Percentiles rank a stretch among this genome's conserved stretches.
Evolutionary conservation across 2,888 invertebrate genomes (phyloP).

Genomic region (Onchidella celtica): DNA sequence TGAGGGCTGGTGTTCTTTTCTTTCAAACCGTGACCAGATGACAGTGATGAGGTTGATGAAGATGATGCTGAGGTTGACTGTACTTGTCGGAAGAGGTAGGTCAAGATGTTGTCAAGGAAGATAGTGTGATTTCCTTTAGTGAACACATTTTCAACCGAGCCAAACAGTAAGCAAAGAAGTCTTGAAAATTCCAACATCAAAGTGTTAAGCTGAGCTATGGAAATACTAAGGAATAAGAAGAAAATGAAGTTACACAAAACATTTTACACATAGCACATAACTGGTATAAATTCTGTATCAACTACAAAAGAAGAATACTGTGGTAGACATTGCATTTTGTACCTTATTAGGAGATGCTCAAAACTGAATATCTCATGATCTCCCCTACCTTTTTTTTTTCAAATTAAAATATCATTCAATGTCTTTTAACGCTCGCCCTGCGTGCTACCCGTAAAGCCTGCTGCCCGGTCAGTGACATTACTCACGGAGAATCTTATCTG

Average conservation of each 20-base stretch:
- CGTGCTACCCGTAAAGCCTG: no score
- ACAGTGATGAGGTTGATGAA: conserved; percentile 53
- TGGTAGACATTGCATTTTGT: no score
- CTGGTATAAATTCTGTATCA: no score
- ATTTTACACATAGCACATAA: no score
- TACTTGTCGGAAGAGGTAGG: conserved; percentile 63
- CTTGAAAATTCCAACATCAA: conserved; percentile 65
- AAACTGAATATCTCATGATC: no score
- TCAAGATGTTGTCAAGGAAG: conserved; percentile 86
- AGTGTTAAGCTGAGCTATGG: conserved; percentile 57
- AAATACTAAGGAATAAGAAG: conserved; percentile 57
- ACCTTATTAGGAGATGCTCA: no score
- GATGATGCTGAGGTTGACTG: conserved; percentile 42
- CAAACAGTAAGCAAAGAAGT: conserved; percentile 67
- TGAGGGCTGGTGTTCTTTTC: not conserved
- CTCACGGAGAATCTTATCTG: no score
- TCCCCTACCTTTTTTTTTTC: no score
- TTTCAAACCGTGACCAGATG: conserved; percentile 38
- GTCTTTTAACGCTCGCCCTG: no score
- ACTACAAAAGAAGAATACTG: no score
- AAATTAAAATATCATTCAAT: no score
- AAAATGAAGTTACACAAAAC: not conserved
- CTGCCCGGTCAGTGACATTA: no score
- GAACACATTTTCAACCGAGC: conserved; percentile 81
- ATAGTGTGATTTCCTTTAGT: conserved; percentile 81